These are phyloP conservation scores for Pterois miles DNA, from an alignment of 2,797 vertebrate species.

Conservation along the genomic window DNA sequence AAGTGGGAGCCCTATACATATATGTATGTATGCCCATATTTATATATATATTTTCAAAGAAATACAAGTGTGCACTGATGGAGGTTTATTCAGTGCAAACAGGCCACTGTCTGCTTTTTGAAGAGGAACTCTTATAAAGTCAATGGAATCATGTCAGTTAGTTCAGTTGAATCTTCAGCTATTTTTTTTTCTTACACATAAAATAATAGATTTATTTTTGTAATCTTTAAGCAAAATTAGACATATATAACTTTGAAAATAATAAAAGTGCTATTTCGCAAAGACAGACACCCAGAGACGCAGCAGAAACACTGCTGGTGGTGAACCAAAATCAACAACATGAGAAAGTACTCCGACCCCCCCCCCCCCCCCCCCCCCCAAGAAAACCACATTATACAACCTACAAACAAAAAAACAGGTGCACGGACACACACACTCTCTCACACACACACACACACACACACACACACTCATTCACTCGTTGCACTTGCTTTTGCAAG, in stretches of 20 bases:
- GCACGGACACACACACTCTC: constrained; percentile 44
- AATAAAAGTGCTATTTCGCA: constrained; percentile 87
- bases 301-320: constrained; percentile 83
- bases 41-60: constrained; percentile 86
- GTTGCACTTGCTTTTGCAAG: constrained; percentile 52
- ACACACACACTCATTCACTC: constrained; percentile 3
- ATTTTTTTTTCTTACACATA: constrained; percentile 86
- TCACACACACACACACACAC: constrained; percentile 6
- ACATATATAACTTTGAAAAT: constrained; percentile 86
- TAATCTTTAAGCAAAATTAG: constrained; percentile 89
- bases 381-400: constrained; percentile 62
- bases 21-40: constrained; percentile 88
- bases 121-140: constrained; percentile 84
- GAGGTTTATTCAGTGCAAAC: constrained; percentile 83
- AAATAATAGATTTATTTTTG: constrained; percentile 88
- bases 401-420: constrained; percentile 69
- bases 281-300: constrained; percentile 85
- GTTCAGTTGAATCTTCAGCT: constrained; percentile 87
- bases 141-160: constrained; percentile 88
- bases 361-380: constrained; percentile 6
- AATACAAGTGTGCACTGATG: constrained; percentile 84
- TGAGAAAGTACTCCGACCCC: constrained; percentile 69
- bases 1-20: constrained; percentile 85
- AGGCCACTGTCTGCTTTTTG: constrained; percentile 82
- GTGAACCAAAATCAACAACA: constrained; percentile 79